Base-by-base conservation (phyloP, 2,797 vertebrate genomes). In the Chromobotia macracanthus region DNA sequence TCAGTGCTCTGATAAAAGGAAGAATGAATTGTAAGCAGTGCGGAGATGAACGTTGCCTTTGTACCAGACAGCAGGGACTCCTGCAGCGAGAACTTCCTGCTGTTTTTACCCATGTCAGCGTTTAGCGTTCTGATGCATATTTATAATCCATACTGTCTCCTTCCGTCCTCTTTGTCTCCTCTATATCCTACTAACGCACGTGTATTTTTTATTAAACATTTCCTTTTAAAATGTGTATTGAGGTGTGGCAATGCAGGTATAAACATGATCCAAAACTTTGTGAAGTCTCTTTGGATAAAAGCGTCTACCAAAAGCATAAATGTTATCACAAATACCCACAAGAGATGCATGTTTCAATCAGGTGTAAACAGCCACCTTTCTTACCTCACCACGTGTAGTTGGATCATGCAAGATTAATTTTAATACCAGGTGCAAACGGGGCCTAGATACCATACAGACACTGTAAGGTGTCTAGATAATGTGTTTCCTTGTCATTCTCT, bases 1-100 rank as follows among this genome's bases (percentile, higher is more conserved):
- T 94, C 92, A 93, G 89, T 60, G 81, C 87, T 90, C 88, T 89
- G 90, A 91, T 89, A 84, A 73, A 89, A 87, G 86, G 82, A 72
- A 68, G 85, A 87, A 86, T 68, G 87, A 89, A 89, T 86, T 87
- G 88, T 86, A 63, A 74, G 77, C 69, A 69, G 82, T 65, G 77
- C 70, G 50, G 61, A 67, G 63, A 83, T 75, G 80, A 77, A 80
- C 72, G 71, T 80, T 83, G 86, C 83, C 84, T 80, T 71, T 80
- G 82, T 88, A 87, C 74, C 75, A 85, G 82, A 85, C 84, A 87
- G 84, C 81, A 79, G 82, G 82, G 84, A 88, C 86, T 88, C 80
- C 85, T 83, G 83, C 86, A 89, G 87, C 88, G 78, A 83, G 89
- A 87, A 88, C 66, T 88, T 91, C 89, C 89, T 87, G 89, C 88